These are phyloP conservation scores for Neoascia interrupta DNA, from an alignment of 2,888 invertebrate species.

Conservation along the genomic window DNA sequence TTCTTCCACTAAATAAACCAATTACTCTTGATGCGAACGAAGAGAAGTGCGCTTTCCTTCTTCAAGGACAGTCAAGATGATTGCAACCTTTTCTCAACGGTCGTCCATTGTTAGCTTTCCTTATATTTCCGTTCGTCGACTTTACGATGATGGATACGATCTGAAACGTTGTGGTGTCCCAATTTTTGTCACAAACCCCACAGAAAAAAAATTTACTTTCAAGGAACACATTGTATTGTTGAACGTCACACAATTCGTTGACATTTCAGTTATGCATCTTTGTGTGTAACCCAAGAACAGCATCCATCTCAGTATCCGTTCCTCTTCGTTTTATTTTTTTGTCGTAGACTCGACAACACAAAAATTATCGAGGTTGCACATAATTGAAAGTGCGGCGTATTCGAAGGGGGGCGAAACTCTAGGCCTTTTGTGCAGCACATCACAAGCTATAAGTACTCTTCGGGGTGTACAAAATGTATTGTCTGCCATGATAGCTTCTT, in stretches of 20 bases:
- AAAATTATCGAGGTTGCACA: constrained; percentile 60
- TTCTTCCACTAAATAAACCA: neutral
- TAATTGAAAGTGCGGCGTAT: constrained; percentile 61
- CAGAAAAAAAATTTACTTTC: neutral
- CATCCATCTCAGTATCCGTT: constrained; percentile 45
- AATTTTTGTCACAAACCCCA: constrained; percentile 24
- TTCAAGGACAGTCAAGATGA: constrained; percentile 36
- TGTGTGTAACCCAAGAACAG: constrained; percentile 49
- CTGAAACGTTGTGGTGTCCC: constrained; percentile 24
- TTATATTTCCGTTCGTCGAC: constrained; percentile 45
- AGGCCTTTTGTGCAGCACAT: constrained; percentile 51
- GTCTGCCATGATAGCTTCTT: constrained; percentile 30
- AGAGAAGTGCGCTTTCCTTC: neutral
- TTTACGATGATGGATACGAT: constrained; percentile 29
- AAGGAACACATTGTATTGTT: constrained; percentile 25
- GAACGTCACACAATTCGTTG: constrained; percentile 32
- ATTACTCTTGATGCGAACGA: neutral
- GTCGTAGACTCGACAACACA: constrained; percentile 43
- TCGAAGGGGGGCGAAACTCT: constrained; percentile 57
- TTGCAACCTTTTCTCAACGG: constrained; percentile 20
- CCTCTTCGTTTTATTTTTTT: constrained; percentile 14
- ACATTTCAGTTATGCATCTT: constrained; percentile 48
- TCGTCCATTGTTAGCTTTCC: constrained; percentile 9
- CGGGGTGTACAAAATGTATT: constrained; percentile 33
- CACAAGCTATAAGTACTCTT: constrained; percentile 49